A percentile compares a stretch with the other conserved stretches of the same genome.
phyloP scores from a whole-genome alignment of 2,888 invertebrate species.

The Eumacrocentrus americanus region DNA sequence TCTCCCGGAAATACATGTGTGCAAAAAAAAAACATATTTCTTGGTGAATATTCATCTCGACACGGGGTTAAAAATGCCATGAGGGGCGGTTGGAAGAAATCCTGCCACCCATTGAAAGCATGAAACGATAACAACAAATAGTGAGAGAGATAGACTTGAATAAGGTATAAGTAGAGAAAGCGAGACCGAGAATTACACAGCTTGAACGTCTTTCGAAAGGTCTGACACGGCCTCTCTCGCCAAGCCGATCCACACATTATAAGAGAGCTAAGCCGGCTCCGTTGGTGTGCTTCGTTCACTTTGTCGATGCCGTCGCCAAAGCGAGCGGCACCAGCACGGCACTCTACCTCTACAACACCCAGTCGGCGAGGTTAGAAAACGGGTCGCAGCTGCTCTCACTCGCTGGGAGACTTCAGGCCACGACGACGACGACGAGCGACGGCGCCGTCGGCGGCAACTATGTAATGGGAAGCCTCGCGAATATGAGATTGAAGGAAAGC shows the following conservation, averaged over 20 bases:
- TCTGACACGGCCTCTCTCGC: neutral
- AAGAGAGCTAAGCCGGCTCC: neutral
- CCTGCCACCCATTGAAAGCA: neutral
- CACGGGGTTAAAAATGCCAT: neutral
- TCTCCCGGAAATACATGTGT: no score
- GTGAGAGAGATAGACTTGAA: neutral
- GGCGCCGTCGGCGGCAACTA: no score
- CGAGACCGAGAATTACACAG: neutral
- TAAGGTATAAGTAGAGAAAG: neutral
- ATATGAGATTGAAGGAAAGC: neutral
- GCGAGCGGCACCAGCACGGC: no score
- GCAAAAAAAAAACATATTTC: neutral
- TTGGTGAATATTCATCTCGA: neutral
- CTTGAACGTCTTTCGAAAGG: slow-evolving; percentile 3
- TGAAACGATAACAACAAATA: neutral
- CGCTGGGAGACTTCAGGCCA: no score
- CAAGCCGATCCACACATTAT: neutral
- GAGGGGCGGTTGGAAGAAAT: neutral
- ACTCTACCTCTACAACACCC: neutral
- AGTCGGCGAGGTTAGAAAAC: slow-evolving; percentile 1
- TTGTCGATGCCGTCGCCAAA: neutral
- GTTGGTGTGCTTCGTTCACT: neutral
- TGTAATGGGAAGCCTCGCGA: no score
- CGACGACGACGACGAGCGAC: no score
- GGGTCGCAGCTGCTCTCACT: slow-evolving; percentile 1